Conservation (phyloP, 2,888 invertebrate species). For the Conops quadrifasciatus region DNA sequence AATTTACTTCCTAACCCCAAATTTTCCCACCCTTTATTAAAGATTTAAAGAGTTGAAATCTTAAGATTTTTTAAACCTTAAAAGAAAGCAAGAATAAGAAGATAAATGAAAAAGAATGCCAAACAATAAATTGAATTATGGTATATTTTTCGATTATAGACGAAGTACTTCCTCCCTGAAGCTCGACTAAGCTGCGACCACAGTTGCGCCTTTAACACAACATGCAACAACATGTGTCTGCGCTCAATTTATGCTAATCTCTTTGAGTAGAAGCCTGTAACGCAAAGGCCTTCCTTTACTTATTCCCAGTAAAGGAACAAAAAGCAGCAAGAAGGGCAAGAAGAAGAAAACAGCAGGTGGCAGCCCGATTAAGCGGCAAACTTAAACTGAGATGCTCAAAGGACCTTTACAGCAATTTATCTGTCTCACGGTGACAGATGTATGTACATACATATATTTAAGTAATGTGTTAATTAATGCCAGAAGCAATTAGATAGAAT, state of each 20-base stretch:
- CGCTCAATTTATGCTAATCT: constrained; percentile 22
- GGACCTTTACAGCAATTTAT: not conserved
- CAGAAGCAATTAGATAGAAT: not conserved
- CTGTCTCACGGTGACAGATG: constrained; percentile 14
- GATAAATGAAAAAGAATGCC: too few relatives aligned
- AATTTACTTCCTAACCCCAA: too few relatives aligned
- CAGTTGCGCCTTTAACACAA: not conserved
- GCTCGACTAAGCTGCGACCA: not conserved
- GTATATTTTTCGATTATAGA: not conserved
- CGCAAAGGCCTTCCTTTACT: too few relatives aligned
- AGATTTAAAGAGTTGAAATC: too few relatives aligned
- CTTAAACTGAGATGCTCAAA: not conserved
- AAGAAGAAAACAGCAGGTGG: not conserved
- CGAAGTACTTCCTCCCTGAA: not conserved
- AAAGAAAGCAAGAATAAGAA: too few relatives aligned
- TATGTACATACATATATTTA: constrained; percentile 10
- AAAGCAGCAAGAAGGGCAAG: not conserved
- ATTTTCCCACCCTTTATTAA: too few relatives aligned
- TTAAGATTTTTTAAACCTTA: too few relatives aligned
- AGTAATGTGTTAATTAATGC: constrained; percentile 17
- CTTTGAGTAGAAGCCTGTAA: not conserved
- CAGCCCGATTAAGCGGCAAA: not conserved
- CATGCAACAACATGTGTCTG: constrained; percentile 4
- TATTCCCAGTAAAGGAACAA: too few relatives aligned
- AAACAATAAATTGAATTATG: not conserved